Base-by-base conservation (phyloP, 2,888 invertebrate genomes). In the Pandemis heparana region DNA sequence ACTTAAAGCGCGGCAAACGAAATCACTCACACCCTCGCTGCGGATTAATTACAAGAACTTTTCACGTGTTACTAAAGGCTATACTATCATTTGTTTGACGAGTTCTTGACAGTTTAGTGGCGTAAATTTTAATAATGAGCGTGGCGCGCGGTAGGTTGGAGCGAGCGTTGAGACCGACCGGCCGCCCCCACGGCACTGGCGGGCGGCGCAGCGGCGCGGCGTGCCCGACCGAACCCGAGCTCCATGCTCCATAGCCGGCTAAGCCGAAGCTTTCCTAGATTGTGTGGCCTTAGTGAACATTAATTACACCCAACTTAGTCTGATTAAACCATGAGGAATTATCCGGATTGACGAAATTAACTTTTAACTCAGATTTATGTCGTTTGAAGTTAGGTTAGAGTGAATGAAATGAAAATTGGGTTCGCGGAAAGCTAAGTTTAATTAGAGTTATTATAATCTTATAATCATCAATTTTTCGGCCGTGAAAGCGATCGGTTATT, bases 271-370 rank as follows among this genome's bases (percentile, higher is more conserved):
- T 92, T 89, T 89, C 92, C 91, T 92, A 91, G 92, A 92, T 92
- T 90, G 92, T 92, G 91, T 91, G 91, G 91, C 92, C 93, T 92
- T 92, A 94, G 88, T 89, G 92, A 94, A 92, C 93, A 94, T 94
- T 93, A 93, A 94, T 94, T 94, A 93, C 92, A 92, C 89, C 91
- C 88, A 94, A 94, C 93, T 94, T 92, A 92, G 91, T 90, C 92
- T 92, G 92, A 93, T 93, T 94, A 94, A 94, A 93, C 92, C 93
- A 91, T 92, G 91, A 93, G 94, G 93, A 92, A 94, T 94, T 94
- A 94, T 92, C 89, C 90, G 91, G 92, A 94, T 93, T 93, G 93
- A 92, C 92, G 91, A 94, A 94, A 94, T 93, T 94, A 94, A 94
- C 94, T 94, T 94, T 94, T 92, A 93, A 93, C 92, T 92, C 87